A percentile compares a stretch with the other conserved stretches of the same genome.
Evolutionary conservation across 2,113 vertebrate species (phyloP).

Genomic region (Clarias magur): DNA sequence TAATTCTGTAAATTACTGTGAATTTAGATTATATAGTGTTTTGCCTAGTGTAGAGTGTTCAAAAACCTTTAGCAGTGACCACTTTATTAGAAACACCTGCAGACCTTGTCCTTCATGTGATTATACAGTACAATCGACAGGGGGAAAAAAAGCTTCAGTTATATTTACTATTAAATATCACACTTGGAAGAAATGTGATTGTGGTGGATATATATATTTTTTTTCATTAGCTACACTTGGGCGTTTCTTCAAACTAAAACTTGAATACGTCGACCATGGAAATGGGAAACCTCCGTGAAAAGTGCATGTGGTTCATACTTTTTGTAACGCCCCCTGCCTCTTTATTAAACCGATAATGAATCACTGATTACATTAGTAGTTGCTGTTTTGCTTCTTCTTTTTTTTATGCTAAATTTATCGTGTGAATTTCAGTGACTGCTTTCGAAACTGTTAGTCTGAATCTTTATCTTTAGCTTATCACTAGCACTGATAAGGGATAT

Average conservation of each 20-base stretch:
- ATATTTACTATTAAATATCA: not conserved
- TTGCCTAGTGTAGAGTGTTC: not conserved
- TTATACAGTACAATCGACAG: not conserved
- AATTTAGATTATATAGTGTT: not conserved
- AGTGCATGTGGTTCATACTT: not conserved
- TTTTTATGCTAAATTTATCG: not conserved
- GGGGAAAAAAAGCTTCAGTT: not conserved
- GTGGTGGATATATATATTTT: no score
- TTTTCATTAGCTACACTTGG: not conserved
- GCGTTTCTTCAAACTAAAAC: not conserved
- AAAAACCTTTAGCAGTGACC: not conserved
- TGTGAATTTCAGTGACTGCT: not conserved
- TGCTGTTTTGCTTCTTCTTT: not conserved
- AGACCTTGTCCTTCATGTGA: not conserved
- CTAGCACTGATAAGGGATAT: not conserved
- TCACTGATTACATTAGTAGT: not conserved
- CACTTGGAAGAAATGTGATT: not conserved
- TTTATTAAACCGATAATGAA: not conserved
- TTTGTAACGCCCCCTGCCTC: not conserved
- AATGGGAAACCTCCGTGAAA: not conserved
- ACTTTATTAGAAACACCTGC: not conserved
- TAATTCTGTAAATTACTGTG: not conserved
- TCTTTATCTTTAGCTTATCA: slow-evolving; percentile 30
- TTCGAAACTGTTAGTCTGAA: not conserved
- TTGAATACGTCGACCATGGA: no score